These are phyloP conservation scores for Onchidella celtica DNA, from an alignment of 2,888 invertebrate species.

Conservation along the genomic window DNA sequence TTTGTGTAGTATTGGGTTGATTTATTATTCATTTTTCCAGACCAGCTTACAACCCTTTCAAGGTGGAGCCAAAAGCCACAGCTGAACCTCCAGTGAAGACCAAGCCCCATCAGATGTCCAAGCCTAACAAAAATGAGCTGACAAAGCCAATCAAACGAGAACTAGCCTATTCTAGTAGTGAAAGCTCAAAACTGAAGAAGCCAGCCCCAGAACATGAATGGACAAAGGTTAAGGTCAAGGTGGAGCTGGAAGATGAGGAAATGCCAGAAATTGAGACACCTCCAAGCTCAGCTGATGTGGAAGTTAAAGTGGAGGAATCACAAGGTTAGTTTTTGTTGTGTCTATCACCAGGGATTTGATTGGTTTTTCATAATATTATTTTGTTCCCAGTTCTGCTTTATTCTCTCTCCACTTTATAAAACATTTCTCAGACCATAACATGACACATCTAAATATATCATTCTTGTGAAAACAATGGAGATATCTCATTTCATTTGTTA, in stretches of 20 bases:
- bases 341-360: too few relatives aligned
- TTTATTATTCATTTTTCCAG: not conserved
- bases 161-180: not conserved
- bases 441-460: too few relatives aligned
- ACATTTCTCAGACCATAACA: too few relatives aligned
- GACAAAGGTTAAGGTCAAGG: conserved; percentile 5
- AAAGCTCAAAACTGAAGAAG: not conserved
- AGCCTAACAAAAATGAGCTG: not conserved
- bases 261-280: conserved; percentile 61
- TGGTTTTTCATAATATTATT: too few relatives aligned
- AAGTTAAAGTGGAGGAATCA: not conserved
- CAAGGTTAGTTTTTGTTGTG: not conserved
- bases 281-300: not conserved
- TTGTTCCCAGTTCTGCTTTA: too few relatives aligned
- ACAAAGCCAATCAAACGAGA: conserved; percentile 30
- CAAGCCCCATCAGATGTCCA: not conserved
- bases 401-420: too few relatives aligned
- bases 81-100: not conserved
- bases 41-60: conserved; percentile 64
- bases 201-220: not conserved
- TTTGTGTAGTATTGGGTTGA: not conserved
- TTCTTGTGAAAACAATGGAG: too few relatives aligned
- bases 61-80: conserved; percentile 50
- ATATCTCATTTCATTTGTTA: too few relatives aligned
- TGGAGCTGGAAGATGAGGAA: conserved; percentile 54